Conservation (phyloP, 2,797 vertebrate species). For the Miichthys miiuy region DNA sequence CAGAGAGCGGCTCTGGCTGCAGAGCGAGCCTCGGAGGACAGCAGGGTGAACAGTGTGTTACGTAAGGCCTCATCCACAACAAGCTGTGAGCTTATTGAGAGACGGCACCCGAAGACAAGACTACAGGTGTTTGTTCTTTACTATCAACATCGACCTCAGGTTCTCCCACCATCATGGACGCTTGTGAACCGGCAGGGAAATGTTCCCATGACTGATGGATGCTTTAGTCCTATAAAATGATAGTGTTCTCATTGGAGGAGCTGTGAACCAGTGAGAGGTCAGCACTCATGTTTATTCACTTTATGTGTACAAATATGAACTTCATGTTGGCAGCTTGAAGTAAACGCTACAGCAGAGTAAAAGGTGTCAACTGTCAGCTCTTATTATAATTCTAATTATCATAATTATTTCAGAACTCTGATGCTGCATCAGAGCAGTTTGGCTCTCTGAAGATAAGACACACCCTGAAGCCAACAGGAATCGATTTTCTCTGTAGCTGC, state of each 20-base stretch:
- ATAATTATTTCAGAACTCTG: background rate
- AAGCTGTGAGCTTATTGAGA: background rate
- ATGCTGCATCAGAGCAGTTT: background rate
- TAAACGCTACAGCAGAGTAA: background rate
- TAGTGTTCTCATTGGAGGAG: too few species aligned
- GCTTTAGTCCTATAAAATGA: background rate
- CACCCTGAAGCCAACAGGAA: background rate
- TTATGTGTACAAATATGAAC: background rate
- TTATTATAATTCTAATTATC: too few species aligned
- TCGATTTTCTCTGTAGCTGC: background rate
- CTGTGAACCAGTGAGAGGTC: background rate
- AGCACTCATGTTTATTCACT: background rate
- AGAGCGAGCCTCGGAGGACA: background rate
- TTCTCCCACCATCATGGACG: background rate
- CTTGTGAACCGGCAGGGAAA: background rate
- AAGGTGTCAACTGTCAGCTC: too few species aligned
- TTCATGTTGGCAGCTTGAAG: background rate
- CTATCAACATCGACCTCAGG: background rate
- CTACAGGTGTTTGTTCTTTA: background rate
- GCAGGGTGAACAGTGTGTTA: background rate
- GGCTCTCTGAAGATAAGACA: background rate
- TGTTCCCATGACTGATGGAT: background rate
- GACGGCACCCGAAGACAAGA: background rate
- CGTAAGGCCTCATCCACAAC: background rate
- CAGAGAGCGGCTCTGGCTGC: slow-evolving; percentile 24